phyloP scores from a whole-genome alignment of 1,140 invertebrate species.

The Thereuonema tuberculata region DNA sequence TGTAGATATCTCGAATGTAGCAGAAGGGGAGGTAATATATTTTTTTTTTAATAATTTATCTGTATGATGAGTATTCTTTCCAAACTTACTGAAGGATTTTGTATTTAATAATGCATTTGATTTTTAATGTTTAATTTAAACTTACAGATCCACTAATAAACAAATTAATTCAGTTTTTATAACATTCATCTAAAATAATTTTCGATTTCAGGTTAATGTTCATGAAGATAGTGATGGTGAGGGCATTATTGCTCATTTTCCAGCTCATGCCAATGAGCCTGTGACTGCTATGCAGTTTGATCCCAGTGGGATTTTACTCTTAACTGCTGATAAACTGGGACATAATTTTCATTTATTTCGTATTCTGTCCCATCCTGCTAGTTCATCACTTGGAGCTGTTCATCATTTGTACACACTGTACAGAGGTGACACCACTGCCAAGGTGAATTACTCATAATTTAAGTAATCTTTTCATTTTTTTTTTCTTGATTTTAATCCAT shows the following conservation, averaged over 20 bases:
- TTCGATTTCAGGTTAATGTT: slow-evolving; percentile 15
- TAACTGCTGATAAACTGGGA: slow-evolving; percentile 85
- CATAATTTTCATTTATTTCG: slow-evolving; percentile 94
- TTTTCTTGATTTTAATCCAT: too few species aligned
- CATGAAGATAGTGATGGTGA: slow-evolving; percentile 42
- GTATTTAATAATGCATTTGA: not conserved
- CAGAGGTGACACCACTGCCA: slow-evolving; percentile 50
- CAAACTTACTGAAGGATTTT: not conserved
- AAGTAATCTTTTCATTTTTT: too few species aligned
- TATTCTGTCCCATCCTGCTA: slow-evolving; percentile 81
- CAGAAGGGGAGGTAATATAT: slow-evolving; percentile 20
- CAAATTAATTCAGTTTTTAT: too few species aligned
- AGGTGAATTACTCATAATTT: slow-evolving; percentile 34
- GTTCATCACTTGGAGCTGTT: slow-evolving; percentile 71
- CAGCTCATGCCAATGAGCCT: slow-evolving; percentile 74
- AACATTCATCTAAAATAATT: too few species aligned
- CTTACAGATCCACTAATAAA: too few species aligned
- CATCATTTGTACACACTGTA: slow-evolving; percentile 94
- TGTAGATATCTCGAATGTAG: slow-evolving; percentile 56
- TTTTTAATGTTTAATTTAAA: too few species aligned
- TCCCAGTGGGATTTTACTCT: slow-evolving; percentile 71
- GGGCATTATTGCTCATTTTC: slow-evolving; percentile 80
- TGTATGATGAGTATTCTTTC: not conserved
- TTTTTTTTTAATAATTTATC: not conserved
- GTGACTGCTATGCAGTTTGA: slow-evolving; percentile 86